Conservation (phyloP, 2,888 invertebrate species). For the Deroplatys truncata region DNA sequence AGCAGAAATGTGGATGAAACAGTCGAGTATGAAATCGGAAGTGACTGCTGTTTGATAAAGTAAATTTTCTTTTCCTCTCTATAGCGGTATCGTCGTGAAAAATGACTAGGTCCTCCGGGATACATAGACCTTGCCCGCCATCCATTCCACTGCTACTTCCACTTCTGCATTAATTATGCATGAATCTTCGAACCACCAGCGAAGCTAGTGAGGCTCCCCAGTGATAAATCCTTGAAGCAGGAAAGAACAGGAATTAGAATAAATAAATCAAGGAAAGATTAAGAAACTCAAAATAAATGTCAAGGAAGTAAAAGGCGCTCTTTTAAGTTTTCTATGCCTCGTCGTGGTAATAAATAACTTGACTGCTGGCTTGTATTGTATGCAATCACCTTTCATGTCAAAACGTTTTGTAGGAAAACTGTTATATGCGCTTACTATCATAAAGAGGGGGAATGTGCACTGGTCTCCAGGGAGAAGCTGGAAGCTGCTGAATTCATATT, state of each 20-base stretch:
- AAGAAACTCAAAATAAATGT: background rate
- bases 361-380: too few species aligned
- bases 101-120: background rate
- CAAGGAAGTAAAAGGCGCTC: background rate
- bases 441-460: too few species aligned
- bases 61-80: background rate
- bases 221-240: background rate
- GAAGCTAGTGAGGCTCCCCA: background rate
- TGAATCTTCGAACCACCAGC: constrained; percentile 2
- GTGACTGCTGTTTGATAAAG: background rate
- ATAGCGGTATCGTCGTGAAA: background rate
- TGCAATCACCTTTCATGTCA: too few species aligned
- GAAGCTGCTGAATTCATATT: too few species aligned
- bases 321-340: background rate
- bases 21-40: too few species aligned
- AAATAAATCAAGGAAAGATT: background rate
- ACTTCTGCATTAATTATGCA: background rate
- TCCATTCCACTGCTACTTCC: background rate
- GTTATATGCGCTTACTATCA: too few species aligned
- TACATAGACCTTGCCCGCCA: background rate
- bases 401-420: too few species aligned
- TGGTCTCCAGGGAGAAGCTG: too few species aligned
- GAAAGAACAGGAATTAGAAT: background rate
- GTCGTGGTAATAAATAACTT: too few species aligned
- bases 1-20: too few species aligned